Evolutionary conservation across 2,888 invertebrate species (phyloP), one percentile per base, ranked within the genome.

Genomic region (Leptopilina drosophilae): DNA sequence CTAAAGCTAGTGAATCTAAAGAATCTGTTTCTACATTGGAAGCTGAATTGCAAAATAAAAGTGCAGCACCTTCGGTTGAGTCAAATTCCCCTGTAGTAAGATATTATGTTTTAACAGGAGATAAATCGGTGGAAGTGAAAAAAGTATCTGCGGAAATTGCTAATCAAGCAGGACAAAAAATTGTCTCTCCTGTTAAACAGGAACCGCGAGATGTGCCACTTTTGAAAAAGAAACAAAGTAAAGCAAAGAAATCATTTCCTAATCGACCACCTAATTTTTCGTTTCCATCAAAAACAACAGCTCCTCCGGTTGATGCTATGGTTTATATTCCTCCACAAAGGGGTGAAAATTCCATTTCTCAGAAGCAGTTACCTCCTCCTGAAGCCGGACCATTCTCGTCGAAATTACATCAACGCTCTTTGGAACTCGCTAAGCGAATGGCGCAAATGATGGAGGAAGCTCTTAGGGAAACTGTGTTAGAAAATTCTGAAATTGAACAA

Each of bases 181-280:
- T n/a, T 56, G 73, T 33, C 33, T 53, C 73, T 56, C 56, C 73
- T 4, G 73, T 87, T 11, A 87, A 87, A 46, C 85, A 87, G 42
- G 87, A 87, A 62, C 87, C 86, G 2, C 80, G 82, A 53, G 83
- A 84, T 9, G 78, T 80, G 8, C 66, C 77, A 9, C 26, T 33
- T 26, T 11, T 15, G 42, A 11, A 64, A 64, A 87, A 85, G 46
- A 88, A 87, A 73, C 87, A 88, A 40, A 88, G 88, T n/a, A 90
- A 88, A 79, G 92, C 92, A 0, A 89, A 90, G 8, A 93, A 92
- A 87, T 89, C 92, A 2, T 92, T 92, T 82, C 90, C 91, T 8
- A 90, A 89, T 80, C 90, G 87, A 77, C 78, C 88, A 6, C 88
- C 88, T 0, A 83, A 78, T 77, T 85, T 85, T 56, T 65, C 86